Evolutionary conservation across 2,113 vertebrate genomes (phyloP), one percentile per base, ranked within the genome.

Genomic region (Erpornis zantholeuca): DNA sequence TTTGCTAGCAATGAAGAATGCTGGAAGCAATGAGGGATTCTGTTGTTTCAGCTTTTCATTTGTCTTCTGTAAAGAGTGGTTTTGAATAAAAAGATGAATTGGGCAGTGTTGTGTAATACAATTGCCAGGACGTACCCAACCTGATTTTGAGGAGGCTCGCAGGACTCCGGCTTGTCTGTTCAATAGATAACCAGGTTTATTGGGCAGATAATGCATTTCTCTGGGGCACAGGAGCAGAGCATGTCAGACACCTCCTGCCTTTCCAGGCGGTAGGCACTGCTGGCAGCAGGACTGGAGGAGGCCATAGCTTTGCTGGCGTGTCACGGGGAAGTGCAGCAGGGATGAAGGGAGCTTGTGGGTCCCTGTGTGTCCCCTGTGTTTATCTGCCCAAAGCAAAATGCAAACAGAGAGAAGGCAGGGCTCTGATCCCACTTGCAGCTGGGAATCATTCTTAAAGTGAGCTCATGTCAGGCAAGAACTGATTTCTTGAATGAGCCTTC

Each of bases 1-100:
- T 95, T 97, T 93, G 64, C 80, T 79, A 36, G 80, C 13, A 9
- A 52, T 73, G 79, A 92, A 84, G 94, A 65, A 61, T 82, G 88
- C 96, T 95, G 82, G 86, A 57, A 96, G 82, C 82, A 53, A 9
- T 50, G 80, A 94, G 76, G 70, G 90, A 92, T 93, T 95, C 90
- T 94, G 75, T 85, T 84, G 72, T 90, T 92, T 57, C 77, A 79
- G 89, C 90, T 96, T 96, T 96, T 90, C 95, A 94, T 96, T 94
- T 92, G 86, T 92, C 94, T 96, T 59, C 83, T 82, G 36, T 69
- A 88, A 94, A 86, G 92, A 81, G 61, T 75, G 72, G 53, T 78
- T 96, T 88, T 96, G 88, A 93, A 96, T 92, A 86, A 92, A 77
- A 92, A 87, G 90, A 94, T 81, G 78, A 92, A 93, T 90, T 0